Percentiles rank a stretch among this genome's conserved stretches.
These are phyloP conservation scores for Dolomedes plantarius DNA, from an alignment of 2,888 invertebrate species.

Conservation along the genomic window DNA sequence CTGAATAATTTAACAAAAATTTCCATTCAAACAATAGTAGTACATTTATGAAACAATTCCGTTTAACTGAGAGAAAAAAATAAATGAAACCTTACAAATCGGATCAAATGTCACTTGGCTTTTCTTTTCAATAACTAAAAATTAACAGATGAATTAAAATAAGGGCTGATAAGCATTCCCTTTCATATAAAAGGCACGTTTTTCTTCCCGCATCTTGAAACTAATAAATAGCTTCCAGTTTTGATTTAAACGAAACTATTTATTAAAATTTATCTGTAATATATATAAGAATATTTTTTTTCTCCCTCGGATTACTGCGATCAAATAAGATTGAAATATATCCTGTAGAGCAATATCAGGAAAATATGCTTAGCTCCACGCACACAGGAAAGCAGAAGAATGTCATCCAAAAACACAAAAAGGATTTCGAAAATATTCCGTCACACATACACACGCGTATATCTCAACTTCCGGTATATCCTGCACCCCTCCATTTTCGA, in stretches of 20 bases:
- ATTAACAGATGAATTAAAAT: no score
- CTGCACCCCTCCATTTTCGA: not conserved
- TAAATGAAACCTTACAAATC: no score
- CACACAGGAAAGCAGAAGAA: not conserved
- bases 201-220: no score
- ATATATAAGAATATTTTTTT: no score
- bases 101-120: no score
- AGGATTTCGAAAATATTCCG: constrained; percentile 7
- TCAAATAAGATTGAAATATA: not conserved
- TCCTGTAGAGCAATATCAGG: not conserved
- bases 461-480: not conserved
- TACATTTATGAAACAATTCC: no score
- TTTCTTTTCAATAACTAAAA: no score
- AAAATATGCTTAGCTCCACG: not conserved
- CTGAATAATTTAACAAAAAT: no score
- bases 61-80: no score
- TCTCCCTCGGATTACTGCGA: not conserved
- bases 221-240: not conserved
- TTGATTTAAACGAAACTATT: not conserved
- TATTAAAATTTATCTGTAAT: not conserved
- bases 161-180: no score
- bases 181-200: no score
- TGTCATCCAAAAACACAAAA: not conserved
- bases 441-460: not conserved
- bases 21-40: no score